These are phyloP conservation scores for Drosophila neocordata DNA, from an alignment of 1,140 invertebrate species.

Conservation along the genomic window DNA sequence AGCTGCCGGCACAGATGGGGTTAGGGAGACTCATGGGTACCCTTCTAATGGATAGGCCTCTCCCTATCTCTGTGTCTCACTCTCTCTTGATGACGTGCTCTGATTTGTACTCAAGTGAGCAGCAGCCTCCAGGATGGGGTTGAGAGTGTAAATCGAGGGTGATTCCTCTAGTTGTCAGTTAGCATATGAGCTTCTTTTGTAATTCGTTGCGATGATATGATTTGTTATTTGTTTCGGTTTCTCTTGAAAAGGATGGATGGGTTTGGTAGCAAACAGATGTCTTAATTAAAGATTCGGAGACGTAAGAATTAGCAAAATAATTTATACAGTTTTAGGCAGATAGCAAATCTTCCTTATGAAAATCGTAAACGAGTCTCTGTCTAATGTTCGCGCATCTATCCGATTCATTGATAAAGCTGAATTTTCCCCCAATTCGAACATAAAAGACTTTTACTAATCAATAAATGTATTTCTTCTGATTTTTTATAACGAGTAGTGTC, in stretches of 20 bases:
- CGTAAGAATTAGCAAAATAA: too few species aligned
- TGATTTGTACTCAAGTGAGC: conserved; percentile 53
- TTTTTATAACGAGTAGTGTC: conserved; percentile 17
- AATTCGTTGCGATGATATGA: conserved; percentile 47
- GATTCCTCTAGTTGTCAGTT: conserved; percentile 40
- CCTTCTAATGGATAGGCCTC: conserved; percentile 1
- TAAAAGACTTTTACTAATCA: too few species aligned
- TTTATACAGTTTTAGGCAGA: too few species aligned
- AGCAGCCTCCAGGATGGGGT: conserved; percentile 35
- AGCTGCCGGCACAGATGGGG: conserved; percentile 14
- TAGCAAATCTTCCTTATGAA: too few species aligned
- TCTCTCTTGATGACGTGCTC: conserved; percentile 54
- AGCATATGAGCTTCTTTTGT: conserved; percentile 34
- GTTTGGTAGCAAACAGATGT: conserved; percentile 40
- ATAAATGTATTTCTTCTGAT: conserved; percentile 1
- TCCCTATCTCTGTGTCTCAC: neutral
- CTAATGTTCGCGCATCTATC: too few species aligned
- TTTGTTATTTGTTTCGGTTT: neutral
- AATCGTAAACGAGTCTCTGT: too few species aligned
- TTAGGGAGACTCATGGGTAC: neutral
- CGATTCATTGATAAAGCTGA: too few species aligned
- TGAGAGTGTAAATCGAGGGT: conserved; percentile 46
- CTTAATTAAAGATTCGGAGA: conserved; percentile 34
- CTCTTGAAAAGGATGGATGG: conserved; percentile 50
- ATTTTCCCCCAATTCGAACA: too few species aligned